Percentiles rank a stretch among this genome's conserved stretches.
Conservation (phyloP, 2,888 invertebrate genomes). For the Eupithecia inturbata region DNA sequence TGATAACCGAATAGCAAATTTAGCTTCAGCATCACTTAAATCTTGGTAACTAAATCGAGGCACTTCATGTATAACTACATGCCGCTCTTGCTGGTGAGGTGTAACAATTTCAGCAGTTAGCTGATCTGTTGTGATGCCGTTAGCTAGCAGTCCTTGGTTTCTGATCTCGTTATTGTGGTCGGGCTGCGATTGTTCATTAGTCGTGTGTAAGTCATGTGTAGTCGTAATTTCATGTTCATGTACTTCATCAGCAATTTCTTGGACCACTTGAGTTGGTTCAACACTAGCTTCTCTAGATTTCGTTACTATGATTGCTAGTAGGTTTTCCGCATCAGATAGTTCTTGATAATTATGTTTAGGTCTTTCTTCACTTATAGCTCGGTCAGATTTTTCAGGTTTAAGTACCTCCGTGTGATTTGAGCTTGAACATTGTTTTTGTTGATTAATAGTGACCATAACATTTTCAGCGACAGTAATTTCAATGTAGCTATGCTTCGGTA, state of each 20-base stretch:
- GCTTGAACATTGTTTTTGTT: constrained; percentile 13
- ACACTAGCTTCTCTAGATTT: constrained; percentile 45
- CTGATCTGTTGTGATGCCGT: constrained; percentile 20
- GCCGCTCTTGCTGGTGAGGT: constrained; percentile 29
- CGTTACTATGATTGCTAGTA: constrained; percentile 47
- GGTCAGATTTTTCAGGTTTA: background rate
- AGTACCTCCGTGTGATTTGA: background rate
- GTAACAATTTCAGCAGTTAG: constrained; percentile 22
- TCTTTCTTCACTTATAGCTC: constrained; percentile 15
- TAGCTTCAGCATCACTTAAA: constrained; percentile 60
- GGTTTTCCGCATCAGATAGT: constrained; percentile 54
- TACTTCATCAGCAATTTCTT: constrained; percentile 6
- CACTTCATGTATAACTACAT: constrained; percentile 49
- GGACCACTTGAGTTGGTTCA: constrained; percentile 35
- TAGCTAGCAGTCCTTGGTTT: constrained; percentile 27
- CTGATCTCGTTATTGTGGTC: constrained; percentile 14
- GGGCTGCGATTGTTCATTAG: background rate
- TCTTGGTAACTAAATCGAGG: constrained; percentile 61
- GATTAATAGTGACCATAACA: constrained; percentile 27
- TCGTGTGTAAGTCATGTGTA: constrained; percentile 14
- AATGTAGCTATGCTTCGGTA: constrained; percentile 37
- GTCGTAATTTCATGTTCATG: constrained; percentile 13
- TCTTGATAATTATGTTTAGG: constrained; percentile 50
- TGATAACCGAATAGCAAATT: constrained; percentile 45
- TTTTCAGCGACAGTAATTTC: constrained; percentile 44